These are phyloP conservation scores for Tylochromis polylepis DNA, from an alignment of 2,113 vertebrate genomes.

Conservation along the genomic window DNA sequence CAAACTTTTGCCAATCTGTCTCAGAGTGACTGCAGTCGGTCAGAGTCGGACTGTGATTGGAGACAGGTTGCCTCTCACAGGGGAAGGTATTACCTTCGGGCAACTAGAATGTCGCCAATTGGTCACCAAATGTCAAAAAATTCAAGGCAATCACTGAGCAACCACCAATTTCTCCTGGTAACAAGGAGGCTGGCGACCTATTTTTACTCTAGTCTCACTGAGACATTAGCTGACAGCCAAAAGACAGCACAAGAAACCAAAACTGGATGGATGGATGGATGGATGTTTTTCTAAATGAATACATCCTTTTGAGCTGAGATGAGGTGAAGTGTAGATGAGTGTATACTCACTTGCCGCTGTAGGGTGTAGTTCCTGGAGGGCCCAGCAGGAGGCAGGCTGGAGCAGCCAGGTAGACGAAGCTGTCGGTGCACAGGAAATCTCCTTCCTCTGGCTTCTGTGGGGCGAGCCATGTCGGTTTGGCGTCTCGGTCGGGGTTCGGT, in stretches of 20 bases:
- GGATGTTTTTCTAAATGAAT: neutral
- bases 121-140: neutral
- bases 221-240: neutral
- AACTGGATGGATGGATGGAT: neutral
- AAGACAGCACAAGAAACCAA: neutral
- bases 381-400: constrained; percentile 73
- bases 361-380: constrained; percentile 61
- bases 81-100: neutral
- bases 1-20: neutral
- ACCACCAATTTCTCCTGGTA: neutral
- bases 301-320: neutral
- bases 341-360: constrained; percentile 57
- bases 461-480: constrained; percentile 19
- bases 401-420: constrained; percentile 78
- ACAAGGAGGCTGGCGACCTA: neutral
- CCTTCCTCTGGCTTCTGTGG: constrained; percentile 66
- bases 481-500: neutral
- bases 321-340: neutral
- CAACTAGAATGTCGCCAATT: neutral
- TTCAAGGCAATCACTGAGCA: neutral
- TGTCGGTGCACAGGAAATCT: constrained; percentile 77
- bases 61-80: neutral
- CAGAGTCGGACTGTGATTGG: neutral
- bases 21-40: neutral
- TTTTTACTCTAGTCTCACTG: neutral